Conservation (phyloP, 2,888 invertebrate genomes). For the Cactoblastis cactorum region DNA sequence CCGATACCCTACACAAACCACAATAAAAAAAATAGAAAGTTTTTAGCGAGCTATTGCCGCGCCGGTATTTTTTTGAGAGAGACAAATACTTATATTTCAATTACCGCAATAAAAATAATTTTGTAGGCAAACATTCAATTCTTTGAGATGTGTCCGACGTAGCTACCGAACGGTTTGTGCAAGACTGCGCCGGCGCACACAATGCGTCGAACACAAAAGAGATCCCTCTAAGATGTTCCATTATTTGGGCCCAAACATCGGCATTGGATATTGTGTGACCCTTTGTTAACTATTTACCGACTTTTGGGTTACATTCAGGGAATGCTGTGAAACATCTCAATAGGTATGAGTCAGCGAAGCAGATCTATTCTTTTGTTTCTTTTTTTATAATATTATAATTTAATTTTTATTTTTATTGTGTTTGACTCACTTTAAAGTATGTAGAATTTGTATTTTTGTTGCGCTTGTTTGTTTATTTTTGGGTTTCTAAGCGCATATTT, state of each 20-base stretch:
- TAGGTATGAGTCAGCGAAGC: conserved; percentile 48
- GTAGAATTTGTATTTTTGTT: background rate
- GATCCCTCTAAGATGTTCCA: conserved; percentile 61
- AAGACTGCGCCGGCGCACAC: conserved; percentile 37
- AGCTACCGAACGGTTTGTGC: conserved; percentile 76
- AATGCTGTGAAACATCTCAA: conserved; percentile 47
- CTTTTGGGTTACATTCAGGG: conserved; percentile 70
- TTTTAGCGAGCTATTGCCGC: conserved; percentile 39
- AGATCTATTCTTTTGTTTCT: conserved; percentile 9
- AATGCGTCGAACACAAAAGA: conserved; percentile 55
- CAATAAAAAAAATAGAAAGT: conserved; percentile 67
- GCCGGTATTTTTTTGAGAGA: conserved; percentile 43
- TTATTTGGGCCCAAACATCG: conserved; percentile 76
- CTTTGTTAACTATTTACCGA: conserved; percentile 75
- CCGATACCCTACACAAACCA: background rate
- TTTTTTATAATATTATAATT: conserved; percentile 26
- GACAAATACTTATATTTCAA: conserved; percentile 57
- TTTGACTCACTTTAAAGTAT: too few species aligned
- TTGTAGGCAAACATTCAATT: conserved; percentile 62
- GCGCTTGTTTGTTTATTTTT: background rate
- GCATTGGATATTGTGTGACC: conserved; percentile 66
- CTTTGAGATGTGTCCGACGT: conserved; percentile 61
- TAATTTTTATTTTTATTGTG: conserved; percentile 23
- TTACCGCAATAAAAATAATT: conserved; percentile 76
- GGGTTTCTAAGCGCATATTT: background rate